These are phyloP conservation scores for Vombatus ursinus DNA, from an alignment of 2,113 vertebrate genomes.

Conservation along the genomic window DNA sequence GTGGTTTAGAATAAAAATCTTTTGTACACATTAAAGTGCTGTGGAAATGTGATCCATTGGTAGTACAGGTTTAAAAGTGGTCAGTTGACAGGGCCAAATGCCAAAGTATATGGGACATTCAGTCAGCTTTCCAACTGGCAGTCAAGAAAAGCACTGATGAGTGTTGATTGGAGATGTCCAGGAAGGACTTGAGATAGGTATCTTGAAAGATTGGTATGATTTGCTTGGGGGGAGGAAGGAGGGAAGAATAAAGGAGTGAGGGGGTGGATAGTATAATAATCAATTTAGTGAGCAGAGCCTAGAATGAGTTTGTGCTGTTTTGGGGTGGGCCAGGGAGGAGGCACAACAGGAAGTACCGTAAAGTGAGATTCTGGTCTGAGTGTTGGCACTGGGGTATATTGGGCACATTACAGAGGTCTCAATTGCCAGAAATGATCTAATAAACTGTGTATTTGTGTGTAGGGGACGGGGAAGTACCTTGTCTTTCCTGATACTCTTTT, in stretches of 20 bases:
- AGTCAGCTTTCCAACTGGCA: neutral
- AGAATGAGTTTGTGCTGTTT: neutral
- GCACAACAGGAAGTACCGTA: neutral
- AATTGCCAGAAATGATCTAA: neutral
- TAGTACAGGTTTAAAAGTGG: neutral
- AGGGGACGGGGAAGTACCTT: neutral
- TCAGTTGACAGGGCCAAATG: neutral
- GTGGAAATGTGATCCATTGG: neutral
- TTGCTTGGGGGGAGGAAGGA: no score
- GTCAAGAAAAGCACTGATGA: no score
- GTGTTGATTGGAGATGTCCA: no score
- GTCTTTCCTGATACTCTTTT: neutral
- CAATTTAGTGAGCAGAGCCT: neutral
- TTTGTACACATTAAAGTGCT: neutral
- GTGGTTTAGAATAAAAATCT: neutral
- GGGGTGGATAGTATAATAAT: neutral
- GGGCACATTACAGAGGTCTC: no score
- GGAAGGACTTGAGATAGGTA: no score
- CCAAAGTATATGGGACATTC: neutral
- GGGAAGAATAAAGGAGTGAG: neutral
- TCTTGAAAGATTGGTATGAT: no score
- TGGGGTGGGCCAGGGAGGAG: neutral
- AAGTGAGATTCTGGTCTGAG: neutral
- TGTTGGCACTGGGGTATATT: no score
- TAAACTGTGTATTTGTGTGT: neutral